A percentile compares a stretch with the other conserved stretches of the same genome.
Evolutionary conservation across 2,888 invertebrate species (phyloP).

Genomic region (Caenorhabditis becei): DNA sequence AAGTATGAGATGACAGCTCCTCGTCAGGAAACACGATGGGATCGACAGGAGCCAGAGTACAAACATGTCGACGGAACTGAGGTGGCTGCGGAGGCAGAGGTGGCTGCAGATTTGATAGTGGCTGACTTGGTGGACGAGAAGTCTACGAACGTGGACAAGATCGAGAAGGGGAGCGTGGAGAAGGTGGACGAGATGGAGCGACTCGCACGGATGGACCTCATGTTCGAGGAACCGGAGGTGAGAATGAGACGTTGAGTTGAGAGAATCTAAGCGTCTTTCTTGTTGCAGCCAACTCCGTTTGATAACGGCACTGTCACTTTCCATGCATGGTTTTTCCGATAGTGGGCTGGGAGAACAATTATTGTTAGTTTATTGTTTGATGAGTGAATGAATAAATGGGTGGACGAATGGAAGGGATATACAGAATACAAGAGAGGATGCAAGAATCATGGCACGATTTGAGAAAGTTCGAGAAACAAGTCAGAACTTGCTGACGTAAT

Average conservation of each 20-base stretch:
- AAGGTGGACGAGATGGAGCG: conserved; percentile 53
- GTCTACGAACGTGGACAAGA: conserved; percentile 31
- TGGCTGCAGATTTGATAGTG: conserved; percentile 14
- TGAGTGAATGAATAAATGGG: neutral
- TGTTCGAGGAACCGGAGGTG: conserved; percentile 42
- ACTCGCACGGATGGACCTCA: conserved; percentile 46
- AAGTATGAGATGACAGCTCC: conserved; percentile 5
- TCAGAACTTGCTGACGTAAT: conserved; percentile 43
- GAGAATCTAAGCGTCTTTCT: neutral
- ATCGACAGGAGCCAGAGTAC: conserved; percentile 45
- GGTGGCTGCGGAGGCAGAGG: conserved; percentile 18
- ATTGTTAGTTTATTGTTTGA: conserved; percentile 2
- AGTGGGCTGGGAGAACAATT: neutral
- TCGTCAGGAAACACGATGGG: conserved; percentile 13
- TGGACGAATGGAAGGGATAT: neutral
- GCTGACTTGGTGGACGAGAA: conserved; percentile 52
- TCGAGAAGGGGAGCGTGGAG: conserved; percentile 51
- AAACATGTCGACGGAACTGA: conserved; percentile 32
- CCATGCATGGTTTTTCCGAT: conserved; percentile 24
- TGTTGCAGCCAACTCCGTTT: conserved; percentile 15
- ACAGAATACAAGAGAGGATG: conserved; percentile 21
- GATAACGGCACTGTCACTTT: conserved; percentile 49
- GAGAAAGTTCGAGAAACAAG: neutral
- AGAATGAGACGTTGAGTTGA: too few species aligned
- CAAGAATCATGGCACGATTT: conserved; percentile 57